Base-by-base conservation (phyloP, 2,113 vertebrate genomes). In the Protomyctophum bolini region DNA sequence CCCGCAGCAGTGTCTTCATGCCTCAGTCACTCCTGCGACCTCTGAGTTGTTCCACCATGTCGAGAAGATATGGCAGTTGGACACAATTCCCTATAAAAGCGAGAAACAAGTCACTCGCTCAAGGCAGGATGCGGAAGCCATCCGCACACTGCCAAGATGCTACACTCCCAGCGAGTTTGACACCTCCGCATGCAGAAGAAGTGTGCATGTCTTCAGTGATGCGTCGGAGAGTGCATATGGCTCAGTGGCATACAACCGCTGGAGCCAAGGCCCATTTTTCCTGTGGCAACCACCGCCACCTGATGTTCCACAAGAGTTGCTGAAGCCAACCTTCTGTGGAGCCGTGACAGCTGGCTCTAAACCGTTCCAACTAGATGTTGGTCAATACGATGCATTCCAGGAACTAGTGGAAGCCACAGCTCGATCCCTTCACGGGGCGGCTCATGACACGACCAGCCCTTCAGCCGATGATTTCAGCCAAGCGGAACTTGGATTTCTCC, bases 21-120 rank as follows among this genome's bases (percentile, higher is more conserved):
- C 56, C 11, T 28, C 56, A 10, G 33, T 45, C 3, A 4, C 45
- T 9, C 11, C 1, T 21, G 28, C 56, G 4, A 21, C 8, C 6
- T 4, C 11, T 1, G 10, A 59, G 1, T 8, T 73, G 1, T 64
- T 11, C 10, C 9, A 0, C 0, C 8, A 72, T 7, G 60, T 65
- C 4, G n/a, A 72, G 50, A 72, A 65, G 7, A 14, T 66, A 11
- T 64, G 63, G 63, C 54, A 73, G 56, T 49, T 64, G 41, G 50
- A 66, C 14, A 54, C 49, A 9, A 47, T 73, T 3, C 62, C 62
- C 15, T 65, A 15, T 7, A 1, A 12, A 8, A 66, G 10, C 0
- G 8, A 65, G 8, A 73, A 50, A 7, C 2, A 14, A 4, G 8
- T n/a, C 7, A 51, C 55, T 6, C 49, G 66, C 10, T 57, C 58